Evolutionary conservation across 2,113 vertebrate genomes (phyloP).

Genomic region (Colius striatus): DNA sequence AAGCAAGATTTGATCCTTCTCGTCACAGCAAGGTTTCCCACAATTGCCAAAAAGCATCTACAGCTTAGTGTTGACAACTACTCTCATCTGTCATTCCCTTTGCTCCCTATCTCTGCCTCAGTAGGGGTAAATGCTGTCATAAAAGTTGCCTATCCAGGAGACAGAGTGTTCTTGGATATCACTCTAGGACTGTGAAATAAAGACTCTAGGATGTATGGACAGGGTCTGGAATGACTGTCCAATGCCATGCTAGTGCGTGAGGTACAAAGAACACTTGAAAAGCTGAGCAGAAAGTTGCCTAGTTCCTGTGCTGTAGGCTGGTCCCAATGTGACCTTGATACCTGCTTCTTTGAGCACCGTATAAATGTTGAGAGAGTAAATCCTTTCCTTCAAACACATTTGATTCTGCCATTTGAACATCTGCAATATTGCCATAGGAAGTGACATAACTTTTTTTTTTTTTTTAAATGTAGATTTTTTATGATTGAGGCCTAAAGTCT

Average conservation of each 20-base stretch:
- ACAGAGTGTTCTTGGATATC: conserved; percentile 46
- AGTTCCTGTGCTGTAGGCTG: background rate
- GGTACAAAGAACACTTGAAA: background rate
- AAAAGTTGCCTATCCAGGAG: background rate
- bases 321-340: background rate
- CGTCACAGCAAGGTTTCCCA: background rate
- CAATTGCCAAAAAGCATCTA: background rate
- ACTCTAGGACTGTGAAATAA: background rate
- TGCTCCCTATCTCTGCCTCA: background rate
- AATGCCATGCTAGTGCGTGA: background rate
- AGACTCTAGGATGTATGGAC: background rate
- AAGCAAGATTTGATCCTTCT: conserved; percentile 15
- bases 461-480: background rate
- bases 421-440: background rate
- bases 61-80: conserved; percentile 19
- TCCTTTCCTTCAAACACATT: background rate
- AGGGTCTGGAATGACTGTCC: background rate
- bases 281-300: background rate
- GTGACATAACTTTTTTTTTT: background rate
- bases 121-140: conserved; percentile 8
- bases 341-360: background rate
- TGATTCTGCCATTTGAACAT: background rate
- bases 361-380: background rate
- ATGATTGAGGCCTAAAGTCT: background rate
- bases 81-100: background rate